phyloP scores from a whole-genome alignment of 2,113 vertebrate genomes.

The Mustelus asterias region DNA sequence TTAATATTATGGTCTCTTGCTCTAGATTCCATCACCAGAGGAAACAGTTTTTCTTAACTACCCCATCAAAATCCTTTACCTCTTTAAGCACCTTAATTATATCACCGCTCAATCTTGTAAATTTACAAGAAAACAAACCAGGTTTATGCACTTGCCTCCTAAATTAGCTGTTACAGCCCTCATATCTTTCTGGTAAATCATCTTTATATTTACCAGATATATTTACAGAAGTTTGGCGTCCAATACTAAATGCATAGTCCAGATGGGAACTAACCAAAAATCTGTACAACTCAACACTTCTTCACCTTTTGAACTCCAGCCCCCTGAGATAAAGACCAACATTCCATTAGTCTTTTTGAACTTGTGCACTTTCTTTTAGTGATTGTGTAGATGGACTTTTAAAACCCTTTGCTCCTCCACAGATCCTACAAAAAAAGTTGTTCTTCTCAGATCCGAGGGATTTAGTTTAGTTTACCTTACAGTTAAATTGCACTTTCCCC shows the following conservation, averaged over 20 bases:
- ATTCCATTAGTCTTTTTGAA: neutral
- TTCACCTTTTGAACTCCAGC: neutral
- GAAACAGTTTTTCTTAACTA: neutral
- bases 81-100: neutral
- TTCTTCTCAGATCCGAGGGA: neutral
- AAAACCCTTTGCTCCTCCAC: neutral
- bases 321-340: neutral
- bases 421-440: neutral
- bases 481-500: neutral
- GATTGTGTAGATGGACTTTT: neutral
- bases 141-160: neutral
- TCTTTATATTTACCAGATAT: too few relatives aligned
- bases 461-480: neutral
- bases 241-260: neutral
- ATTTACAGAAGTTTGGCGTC: neutral
- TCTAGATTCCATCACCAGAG: neutral
- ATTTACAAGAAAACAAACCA: neutral
- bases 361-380: neutral
- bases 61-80: neutral
- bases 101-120: neutral
- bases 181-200: neutral
- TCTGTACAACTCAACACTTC: neutral
- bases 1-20: neutral
- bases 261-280: neutral
- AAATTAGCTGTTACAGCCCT: neutral